A percentile compares a stretch with the other conserved stretches of the same genome.
These are phyloP conservation scores for Galaxea fascicularis DNA, from an alignment of 92 coral and sea anemone genomes.

Conservation along the genomic window DNA sequence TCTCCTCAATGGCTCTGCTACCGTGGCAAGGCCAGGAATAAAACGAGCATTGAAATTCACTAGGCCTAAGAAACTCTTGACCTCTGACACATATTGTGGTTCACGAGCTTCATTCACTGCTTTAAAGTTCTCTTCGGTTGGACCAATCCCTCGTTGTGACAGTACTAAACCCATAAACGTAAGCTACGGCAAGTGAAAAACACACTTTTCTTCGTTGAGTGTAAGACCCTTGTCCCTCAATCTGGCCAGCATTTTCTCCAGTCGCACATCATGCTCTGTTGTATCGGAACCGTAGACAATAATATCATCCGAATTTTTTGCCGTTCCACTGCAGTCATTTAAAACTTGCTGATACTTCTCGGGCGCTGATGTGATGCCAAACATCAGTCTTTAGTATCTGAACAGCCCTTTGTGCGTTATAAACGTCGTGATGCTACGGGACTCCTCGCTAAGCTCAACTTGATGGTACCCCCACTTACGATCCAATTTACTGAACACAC, in stretches of 20 bases:
- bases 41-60: too few relatives aligned
- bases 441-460: slow-evolving; percentile 41
- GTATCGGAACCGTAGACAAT: slow-evolving; percentile 35
- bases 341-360: slow-evolving; percentile 46
- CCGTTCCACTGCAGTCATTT: too few relatives aligned
- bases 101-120: background rate
- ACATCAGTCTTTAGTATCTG: slow-evolving; percentile 34
- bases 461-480: slow-evolving; percentile 51
- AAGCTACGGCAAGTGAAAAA: too few relatives aligned
- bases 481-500: slow-evolving; percentile 56
- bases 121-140: background rate
- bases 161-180: slow-evolving; percentile 57
- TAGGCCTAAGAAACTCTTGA: too few relatives aligned
- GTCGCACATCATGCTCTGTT: slow-evolving; percentile 51
- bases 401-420: slow-evolving; percentile 42
- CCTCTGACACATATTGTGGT: background rate
- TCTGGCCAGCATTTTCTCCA: slow-evolving; percentile 29
- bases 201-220: slow-evolving; percentile 54
- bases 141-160: background rate
- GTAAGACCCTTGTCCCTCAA: slow-evolving; percentile 42
- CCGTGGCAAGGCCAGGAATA: background rate
- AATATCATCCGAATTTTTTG: too few relatives aligned
- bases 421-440: slow-evolving; percentile 46
- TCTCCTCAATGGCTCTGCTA: background rate
- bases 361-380: too few relatives aligned